phyloP scores from a whole-genome alignment of 2,888 invertebrate genomes.

The Sarcophaga carnaria region DNA sequence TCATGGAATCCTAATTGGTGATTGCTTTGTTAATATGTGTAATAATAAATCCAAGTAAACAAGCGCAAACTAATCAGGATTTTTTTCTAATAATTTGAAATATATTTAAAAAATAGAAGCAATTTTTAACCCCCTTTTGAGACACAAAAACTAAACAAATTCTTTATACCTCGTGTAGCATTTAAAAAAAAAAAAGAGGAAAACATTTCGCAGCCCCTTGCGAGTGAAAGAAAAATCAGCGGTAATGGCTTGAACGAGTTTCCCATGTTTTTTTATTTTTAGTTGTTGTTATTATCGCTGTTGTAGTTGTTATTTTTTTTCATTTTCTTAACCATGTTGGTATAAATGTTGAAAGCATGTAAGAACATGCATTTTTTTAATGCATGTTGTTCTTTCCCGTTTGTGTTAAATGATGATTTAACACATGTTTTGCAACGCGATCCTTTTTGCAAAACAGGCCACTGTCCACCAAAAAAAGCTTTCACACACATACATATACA shows the following conservation, averaged over 20 bases:
- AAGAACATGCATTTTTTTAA: slow-evolving; percentile 68
- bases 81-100: too few relatives aligned
- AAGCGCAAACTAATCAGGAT: too few relatives aligned
- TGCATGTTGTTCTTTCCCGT: slow-evolving; percentile 67
- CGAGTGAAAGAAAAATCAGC: slow-evolving; percentile 36
- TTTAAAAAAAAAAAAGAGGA: slow-evolving; percentile 4
- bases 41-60: too few relatives aligned
- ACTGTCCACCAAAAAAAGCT: slow-evolving; percentile 50
- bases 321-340: slow-evolving; percentile 58
- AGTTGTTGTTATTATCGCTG: not conserved
- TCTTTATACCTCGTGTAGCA: not conserved
- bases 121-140: not conserved
- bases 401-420: slow-evolving; percentile 70
- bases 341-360: slow-evolving; percentile 69
- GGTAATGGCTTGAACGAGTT: slow-evolving; percentile 51
- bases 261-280: slow-evolving; percentile 29
- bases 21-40: too few relatives aligned
- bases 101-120: too few relatives aligned
- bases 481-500: slow-evolving; percentile 19
- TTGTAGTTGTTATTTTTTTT: slow-evolving; percentile 23
- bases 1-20: too few relatives aligned
- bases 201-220: not conserved
- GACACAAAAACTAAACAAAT: not conserved
- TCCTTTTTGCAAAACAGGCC: slow-evolving; percentile 67
- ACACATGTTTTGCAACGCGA: slow-evolving; percentile 70